A percentile compares a stretch with the other conserved stretches of the same genome.
These are phyloP conservation scores for Oncorhynchus masou DNA, from an alignment of 2,113 vertebrate species.

Conservation along the genomic window DNA sequence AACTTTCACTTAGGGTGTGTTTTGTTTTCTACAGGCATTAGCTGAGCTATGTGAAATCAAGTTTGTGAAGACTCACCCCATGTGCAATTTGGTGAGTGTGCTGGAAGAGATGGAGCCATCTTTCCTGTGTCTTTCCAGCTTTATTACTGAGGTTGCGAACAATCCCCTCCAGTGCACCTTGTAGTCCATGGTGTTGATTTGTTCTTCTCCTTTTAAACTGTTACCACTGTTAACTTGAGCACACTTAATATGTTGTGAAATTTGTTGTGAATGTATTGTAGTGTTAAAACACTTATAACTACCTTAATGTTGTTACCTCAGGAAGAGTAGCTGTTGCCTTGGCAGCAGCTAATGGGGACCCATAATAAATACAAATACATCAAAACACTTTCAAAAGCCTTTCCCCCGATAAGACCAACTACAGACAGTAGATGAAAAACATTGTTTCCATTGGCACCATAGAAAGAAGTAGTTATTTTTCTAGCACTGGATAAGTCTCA, in stretches of 20 bases:
- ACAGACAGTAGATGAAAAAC: background rate
- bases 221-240: too few species aligned
- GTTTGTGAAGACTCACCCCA: conserved; percentile 93
- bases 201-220: too few species aligned
- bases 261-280: too few species aligned
- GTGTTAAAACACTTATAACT: too few species aligned
- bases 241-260: too few species aligned
- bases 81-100: conserved; percentile 92
- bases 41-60: conserved; percentile 98
- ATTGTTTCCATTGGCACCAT: background rate
- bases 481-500: too few species aligned
- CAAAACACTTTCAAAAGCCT: too few species aligned
- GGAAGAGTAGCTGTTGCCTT: too few species aligned
- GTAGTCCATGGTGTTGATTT: background rate
- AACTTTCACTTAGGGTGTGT: conserved; percentile 33
- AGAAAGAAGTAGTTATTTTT: background rate
- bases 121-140: background rate
- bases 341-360: too few species aligned
- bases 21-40: conserved; percentile 82
- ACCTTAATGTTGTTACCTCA: too few species aligned
- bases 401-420: too few species aligned
- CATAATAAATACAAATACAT: too few species aligned
- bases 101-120: background rate
- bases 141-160: background rate
- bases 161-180: background rate